Evolutionary conservation across 2,113 vertebrate genomes (phyloP).

Genomic region (Antigone vipio): DNA sequence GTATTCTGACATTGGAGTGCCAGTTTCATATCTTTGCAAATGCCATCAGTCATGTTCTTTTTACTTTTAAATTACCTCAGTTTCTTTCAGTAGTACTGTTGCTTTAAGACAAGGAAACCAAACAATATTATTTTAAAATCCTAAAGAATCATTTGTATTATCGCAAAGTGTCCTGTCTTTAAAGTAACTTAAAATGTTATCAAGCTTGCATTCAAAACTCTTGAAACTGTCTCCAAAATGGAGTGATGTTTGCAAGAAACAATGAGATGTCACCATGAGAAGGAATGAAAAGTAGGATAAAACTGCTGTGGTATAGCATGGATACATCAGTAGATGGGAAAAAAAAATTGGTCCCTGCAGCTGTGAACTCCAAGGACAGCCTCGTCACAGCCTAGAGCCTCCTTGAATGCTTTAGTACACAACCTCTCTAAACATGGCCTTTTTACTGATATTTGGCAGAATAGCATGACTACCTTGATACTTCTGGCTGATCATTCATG

Average conservation of each 20-base stretch:
- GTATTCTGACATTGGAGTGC: neutral
- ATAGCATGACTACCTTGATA: neutral
- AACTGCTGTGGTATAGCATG: neutral
- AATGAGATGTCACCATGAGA: neutral
- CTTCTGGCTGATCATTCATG: neutral
- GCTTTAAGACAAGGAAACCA: neutral
- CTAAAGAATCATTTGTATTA: neutral
- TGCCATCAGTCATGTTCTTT: neutral
- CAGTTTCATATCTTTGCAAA: neutral
- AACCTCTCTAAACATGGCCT: neutral
- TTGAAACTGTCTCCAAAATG: neutral
- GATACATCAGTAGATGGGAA: neutral
- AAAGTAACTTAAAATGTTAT: neutral
- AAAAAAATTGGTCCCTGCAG: neutral
- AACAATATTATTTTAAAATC: neutral
- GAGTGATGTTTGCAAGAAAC: neutral
- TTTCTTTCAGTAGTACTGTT: neutral
- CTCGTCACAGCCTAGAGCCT: fast-evolving
- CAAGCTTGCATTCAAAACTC: neutral
- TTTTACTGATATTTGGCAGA: neutral
- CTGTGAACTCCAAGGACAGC: neutral
- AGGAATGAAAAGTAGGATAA: neutral
- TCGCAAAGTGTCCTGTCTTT: neutral
- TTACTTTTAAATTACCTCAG: neutral
- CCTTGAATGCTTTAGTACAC: neutral